Conservation (phyloP, 2,888 invertebrate genomes). For the Phania funesta region DNA sequence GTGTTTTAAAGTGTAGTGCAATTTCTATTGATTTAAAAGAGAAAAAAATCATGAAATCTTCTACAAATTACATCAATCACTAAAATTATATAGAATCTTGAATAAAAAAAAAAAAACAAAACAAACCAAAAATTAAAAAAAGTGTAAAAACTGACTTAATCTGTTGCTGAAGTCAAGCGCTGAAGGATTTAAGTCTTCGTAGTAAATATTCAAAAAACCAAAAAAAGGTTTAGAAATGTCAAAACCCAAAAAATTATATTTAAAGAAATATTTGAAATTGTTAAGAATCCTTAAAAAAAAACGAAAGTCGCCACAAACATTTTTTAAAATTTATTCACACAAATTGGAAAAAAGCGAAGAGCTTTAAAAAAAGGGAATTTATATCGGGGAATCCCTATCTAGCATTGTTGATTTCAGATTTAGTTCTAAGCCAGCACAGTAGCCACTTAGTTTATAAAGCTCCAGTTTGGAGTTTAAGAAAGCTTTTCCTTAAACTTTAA, state of each 20-base stretch:
- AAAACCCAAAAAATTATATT: neutral
- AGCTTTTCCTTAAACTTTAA: too few species aligned
- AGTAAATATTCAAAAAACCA: neutral
- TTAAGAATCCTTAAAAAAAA: constrained; percentile 35
- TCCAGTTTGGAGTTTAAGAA: too few species aligned
- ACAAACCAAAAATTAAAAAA: neutral
- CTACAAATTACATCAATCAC: constrained; percentile 18
- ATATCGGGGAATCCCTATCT: too few species aligned
- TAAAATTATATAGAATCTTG: constrained; percentile 17
- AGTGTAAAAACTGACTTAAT: neutral
- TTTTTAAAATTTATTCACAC: too few species aligned
- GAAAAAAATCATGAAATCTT: constrained; percentile 2
- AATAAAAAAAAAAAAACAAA: neutral
- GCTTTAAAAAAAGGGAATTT: too few species aligned
- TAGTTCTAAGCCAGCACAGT: too few species aligned
- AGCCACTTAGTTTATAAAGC: too few species aligned
- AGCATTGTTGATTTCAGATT: too few species aligned
- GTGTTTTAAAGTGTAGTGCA: too few species aligned
- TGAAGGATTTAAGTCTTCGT: neutral
- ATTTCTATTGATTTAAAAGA: too few species aligned
- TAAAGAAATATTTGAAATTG: constrained; percentile 32
- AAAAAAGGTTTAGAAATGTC: neutral
- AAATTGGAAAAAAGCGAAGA: too few species aligned
- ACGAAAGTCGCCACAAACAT: too few species aligned
- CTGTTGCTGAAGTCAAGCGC: neutral